Evolutionary conservation across 2,113 vertebrate genomes (phyloP).

Genomic region (Tenebrosternarchus preto): DNA sequence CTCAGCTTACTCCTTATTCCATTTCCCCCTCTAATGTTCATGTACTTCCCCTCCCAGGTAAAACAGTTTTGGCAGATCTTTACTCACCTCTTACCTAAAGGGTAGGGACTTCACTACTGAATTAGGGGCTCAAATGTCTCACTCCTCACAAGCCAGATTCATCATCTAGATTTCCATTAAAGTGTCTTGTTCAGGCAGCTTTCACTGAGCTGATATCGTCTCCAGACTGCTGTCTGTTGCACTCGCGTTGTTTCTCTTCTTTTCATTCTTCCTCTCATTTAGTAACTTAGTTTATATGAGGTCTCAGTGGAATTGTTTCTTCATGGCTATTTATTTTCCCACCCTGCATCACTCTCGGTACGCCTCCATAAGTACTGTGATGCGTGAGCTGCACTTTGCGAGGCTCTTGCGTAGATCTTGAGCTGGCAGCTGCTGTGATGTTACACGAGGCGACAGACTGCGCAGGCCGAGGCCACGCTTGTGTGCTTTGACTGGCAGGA

Average conservation of each 20-base stretch:
- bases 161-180: not conserved
- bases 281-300: not conserved
- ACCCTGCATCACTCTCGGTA: not conserved
- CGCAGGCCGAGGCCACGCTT: not conserved
- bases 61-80: not conserved
- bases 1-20: slow-evolving; percentile 20
- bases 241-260: no score
- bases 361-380: no score
- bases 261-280: not conserved
- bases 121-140: not conserved
- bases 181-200: not conserved
- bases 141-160: not conserved
- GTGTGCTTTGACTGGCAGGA: slow-evolving; percentile 7
- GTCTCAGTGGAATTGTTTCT: not conserved
- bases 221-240: not conserved
- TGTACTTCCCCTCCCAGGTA: not conserved
- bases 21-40: not conserved
- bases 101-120: not conserved
- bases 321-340: no score
- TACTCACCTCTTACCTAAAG: no score
- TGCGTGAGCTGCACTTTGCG: no score
- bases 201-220: not conserved
- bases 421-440: slow-evolving; percentile 56
- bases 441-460: slow-evolving; percentile 40
- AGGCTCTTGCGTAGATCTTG: no score